Conservation (phyloP, 2,888 invertebrate genomes). For the Chironomus tentans region DNA sequence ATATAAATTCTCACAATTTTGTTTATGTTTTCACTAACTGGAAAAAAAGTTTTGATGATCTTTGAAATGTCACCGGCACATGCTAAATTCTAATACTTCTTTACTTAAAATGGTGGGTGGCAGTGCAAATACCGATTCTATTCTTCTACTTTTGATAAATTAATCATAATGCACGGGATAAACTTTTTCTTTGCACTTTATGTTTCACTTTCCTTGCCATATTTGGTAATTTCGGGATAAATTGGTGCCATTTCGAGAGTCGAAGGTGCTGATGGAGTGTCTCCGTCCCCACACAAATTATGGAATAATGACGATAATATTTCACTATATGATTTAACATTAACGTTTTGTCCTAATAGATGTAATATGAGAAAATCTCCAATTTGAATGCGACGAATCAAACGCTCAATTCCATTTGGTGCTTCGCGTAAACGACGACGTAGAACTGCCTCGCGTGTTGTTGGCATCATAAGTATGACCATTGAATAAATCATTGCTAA, state of each 20-base stretch:
- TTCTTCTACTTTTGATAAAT: background rate
- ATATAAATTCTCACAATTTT: background rate
- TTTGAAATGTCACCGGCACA: background rate
- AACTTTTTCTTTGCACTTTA: conserved; percentile 42
- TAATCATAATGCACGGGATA: background rate
- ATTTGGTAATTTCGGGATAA: conserved; percentile 70
- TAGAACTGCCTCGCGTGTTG: conserved; percentile 70
- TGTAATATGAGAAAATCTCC: conserved; percentile 80
- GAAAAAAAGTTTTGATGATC: background rate
- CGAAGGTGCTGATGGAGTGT: conserved; percentile 77
- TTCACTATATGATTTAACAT: conserved; percentile 68
- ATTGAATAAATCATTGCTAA: conserved; percentile 72
- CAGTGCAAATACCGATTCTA: background rate
- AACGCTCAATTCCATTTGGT: conserved; percentile 60
- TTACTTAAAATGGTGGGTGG: background rate
- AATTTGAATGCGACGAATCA: conserved; percentile 76
- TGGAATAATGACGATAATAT: conserved; percentile 62
- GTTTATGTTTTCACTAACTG: background rate
- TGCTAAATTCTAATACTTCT: background rate
- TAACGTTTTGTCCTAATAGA: conserved; percentile 78
- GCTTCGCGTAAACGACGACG: conserved; percentile 71
- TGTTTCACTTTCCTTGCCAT: conserved; percentile 75
- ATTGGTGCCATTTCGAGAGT: conserved; percentile 80
- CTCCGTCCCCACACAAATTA: conserved; percentile 49
- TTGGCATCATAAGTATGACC: conserved; percentile 68